phyloP scores from a whole-genome alignment of 2,888 invertebrate species.

The Nasonovia ribisnigri region DNA sequence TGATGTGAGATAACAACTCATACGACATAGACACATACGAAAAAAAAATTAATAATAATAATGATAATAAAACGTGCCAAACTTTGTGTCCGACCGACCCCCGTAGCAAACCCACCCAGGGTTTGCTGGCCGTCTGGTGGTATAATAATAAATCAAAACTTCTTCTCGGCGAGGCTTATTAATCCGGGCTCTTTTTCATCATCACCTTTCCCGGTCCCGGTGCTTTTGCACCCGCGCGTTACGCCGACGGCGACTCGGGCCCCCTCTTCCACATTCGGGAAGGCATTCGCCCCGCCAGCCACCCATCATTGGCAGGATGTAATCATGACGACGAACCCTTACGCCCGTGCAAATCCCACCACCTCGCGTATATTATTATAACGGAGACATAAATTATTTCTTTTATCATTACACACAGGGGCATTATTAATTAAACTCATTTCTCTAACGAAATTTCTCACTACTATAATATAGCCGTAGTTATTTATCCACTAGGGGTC shows the following conservation, averaged over 20 bases:
- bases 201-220: slow-evolving; percentile 50
- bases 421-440: slow-evolving; percentile 64
- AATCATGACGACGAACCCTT: slow-evolving; percentile 55
- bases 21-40: background rate
- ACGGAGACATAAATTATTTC: slow-evolving; percentile 64
- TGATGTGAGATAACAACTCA: background rate
- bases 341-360: slow-evolving; percentile 57
- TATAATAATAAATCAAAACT: slow-evolving; percentile 63
- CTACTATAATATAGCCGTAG: background rate
- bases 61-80: slow-evolving; percentile 5
- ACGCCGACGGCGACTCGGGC: background rate
- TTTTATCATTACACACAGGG: slow-evolving; percentile 62
- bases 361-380: slow-evolving; percentile 39
- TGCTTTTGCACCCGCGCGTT: background rate
- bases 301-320: slow-evolving; percentile 44
- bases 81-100: slow-evolving; percentile 18
- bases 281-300: background rate
- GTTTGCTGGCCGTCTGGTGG: slow-evolving; percentile 17
- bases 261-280: background rate
- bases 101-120: background rate
- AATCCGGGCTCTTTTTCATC: slow-evolving; percentile 64
- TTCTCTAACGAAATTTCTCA: slow-evolving; percentile 53
- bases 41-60: slow-evolving; percentile 12
- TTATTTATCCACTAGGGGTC: slow-evolving; percentile 25
- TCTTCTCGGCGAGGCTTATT: slow-evolving; percentile 58